Evolutionary conservation across 2,888 invertebrate species (phyloP).

Genomic region (Pterostichus madidus): DNA sequence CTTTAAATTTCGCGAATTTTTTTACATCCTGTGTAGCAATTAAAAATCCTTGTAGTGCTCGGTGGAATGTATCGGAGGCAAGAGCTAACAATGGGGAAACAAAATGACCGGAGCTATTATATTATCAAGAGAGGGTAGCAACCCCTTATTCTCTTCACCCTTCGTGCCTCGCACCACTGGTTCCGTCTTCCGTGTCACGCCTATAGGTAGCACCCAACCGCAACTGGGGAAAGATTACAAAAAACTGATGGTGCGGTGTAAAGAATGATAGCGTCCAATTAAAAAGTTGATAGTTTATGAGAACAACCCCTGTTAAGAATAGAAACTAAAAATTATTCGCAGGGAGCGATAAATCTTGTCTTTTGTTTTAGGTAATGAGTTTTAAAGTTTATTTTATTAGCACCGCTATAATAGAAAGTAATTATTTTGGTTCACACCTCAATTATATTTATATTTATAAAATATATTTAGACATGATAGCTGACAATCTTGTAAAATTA

Average conservation of each 20-base stretch:
- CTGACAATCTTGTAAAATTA: neutral
- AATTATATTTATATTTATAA: neutral
- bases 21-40: conserved; percentile 35
- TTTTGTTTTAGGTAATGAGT: too few relatives aligned
- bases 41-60: conserved; percentile 20
- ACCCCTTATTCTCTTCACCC: conserved; percentile 33
- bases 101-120: conserved; percentile 49
- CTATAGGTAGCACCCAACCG: conserved; percentile 14
- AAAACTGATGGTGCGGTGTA: neutral
- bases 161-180: neutral
- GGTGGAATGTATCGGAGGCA: conserved; percentile 10
- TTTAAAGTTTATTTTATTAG: too few relatives aligned
- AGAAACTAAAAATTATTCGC: too few relatives aligned
- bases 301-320: neutral
- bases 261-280: conserved; percentile 13
- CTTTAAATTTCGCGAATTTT: conserved; percentile 33
- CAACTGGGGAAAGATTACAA: neutral
- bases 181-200: conserved; percentile 44
- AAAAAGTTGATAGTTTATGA: conserved; percentile 3
- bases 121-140: conserved; percentile 60
- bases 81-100: conserved; percentile 40
- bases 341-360: too few relatives aligned
- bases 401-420: too few relatives aligned
- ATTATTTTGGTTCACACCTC: neutral
- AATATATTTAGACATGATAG: neutral